Percentiles rank a stretch among this genome's conserved stretches.
Evolutionary conservation across 2,113 vertebrate species (phyloP).

Genomic region (Clarias macrocephalus): DNA sequence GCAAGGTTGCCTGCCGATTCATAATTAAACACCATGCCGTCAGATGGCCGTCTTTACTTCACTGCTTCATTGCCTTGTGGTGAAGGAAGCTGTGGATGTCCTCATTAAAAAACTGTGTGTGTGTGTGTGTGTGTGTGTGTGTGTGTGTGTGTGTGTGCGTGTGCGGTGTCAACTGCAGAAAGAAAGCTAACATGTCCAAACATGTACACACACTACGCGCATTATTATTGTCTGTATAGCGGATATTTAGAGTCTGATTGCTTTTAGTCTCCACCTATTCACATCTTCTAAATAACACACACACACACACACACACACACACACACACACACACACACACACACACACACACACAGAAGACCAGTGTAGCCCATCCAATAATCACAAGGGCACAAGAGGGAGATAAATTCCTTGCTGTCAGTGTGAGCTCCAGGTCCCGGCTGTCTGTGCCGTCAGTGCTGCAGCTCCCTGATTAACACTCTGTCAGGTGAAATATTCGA

Average conservation of each 20-base stretch:
- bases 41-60: constrained; percentile 48
- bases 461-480: neutral
- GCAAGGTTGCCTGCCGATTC: constrained; percentile 24
- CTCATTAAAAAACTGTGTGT: constrained; percentile 43
- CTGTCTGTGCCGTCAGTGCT: neutral
- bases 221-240: neutral
- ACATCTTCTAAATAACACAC: neutral
- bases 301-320: constrained; percentile 8
- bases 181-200: neutral
- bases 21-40: constrained; percentile 48
- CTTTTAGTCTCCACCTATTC: neutral
- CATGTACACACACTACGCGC: neutral
- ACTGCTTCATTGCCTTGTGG: constrained; percentile 44
- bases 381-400: neutral
- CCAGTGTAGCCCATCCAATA: neutral
- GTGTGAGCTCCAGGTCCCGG: neutral
- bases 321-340: too few species aligned
- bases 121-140: constrained; percentile 28
- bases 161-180: neutral
- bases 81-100: constrained; percentile 38
- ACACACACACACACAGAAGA: neutral
- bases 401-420: neutral
- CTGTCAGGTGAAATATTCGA: neutral
- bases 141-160: constrained; percentile 7
- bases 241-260: neutral